A percentile compares a stretch with the other conserved stretches of the same genome.
phyloP scores from a whole-genome alignment of 1,140 invertebrate genomes.

The Halictus rubicundus region DNA sequence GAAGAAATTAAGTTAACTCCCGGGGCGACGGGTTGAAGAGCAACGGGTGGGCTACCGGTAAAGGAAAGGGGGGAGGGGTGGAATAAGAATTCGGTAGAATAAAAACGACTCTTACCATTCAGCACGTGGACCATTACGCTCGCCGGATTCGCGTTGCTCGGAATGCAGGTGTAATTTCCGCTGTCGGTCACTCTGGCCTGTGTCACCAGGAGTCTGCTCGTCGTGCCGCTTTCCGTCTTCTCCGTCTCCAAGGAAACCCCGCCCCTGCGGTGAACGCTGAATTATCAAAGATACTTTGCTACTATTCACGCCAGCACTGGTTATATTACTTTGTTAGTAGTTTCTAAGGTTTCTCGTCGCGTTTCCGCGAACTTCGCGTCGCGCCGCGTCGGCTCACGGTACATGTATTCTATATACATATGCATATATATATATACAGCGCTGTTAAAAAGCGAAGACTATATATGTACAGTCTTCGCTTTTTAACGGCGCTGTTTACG shows the following conservation, averaged over 20 bases:
- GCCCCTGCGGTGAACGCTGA: slow-evolving; percentile 81
- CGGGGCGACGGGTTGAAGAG: background rate
- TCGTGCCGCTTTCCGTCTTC: slow-evolving; percentile 92
- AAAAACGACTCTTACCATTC: slow-evolving; percentile 86
- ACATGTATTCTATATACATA: too few relatives aligned
- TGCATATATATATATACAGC: too few relatives aligned
- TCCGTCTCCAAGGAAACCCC: slow-evolving; percentile 95
- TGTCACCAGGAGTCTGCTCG: slow-evolving; percentile 93
- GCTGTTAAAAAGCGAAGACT: too few relatives aligned
- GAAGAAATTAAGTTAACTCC: slow-evolving; percentile 45
- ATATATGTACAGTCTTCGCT: too few relatives aligned
- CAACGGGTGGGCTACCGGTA: background rate
- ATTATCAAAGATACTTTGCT: slow-evolving; percentile 77
- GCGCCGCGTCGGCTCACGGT: too few relatives aligned
- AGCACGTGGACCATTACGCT: slow-evolving; percentile 93
- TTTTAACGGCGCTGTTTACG: background rate
- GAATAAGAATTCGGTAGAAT: slow-evolving; percentile 19
- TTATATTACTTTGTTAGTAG: slow-evolving; percentile 39
- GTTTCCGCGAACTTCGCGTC: background rate
- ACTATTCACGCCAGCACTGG: slow-evolving; percentile 41
- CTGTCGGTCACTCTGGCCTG: slow-evolving; percentile 92
- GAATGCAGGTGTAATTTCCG: slow-evolving; percentile 94
- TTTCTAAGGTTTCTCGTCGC: slow-evolving; percentile 26
- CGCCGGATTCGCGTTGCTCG: slow-evolving; percentile 92
- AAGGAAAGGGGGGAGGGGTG: background rate